phyloP scores from a whole-genome alignment of 2,113 vertebrate species.

The Arothron firmamentum region DNA sequence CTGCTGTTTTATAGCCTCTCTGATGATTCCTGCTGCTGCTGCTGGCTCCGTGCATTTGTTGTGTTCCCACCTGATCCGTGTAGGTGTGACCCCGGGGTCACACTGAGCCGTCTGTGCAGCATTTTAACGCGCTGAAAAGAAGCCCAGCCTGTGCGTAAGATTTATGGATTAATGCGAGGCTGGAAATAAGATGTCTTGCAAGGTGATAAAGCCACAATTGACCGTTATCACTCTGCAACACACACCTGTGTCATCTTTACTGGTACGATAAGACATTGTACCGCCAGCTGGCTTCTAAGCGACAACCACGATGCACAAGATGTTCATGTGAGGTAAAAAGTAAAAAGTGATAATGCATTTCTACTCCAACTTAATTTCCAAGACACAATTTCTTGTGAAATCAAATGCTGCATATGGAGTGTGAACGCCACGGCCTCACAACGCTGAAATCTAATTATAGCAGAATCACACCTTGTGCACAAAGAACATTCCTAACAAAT shows the following conservation, averaged over 20 bases:
- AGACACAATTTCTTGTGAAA: too few species aligned
- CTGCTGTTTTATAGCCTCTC: slow-evolving; percentile 39
- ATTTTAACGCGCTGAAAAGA: slow-evolving; percentile 10
- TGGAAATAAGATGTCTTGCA: neutral
- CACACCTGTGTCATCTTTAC: too few species aligned
- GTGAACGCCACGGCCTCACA: too few species aligned
- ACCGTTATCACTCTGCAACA: neutral
- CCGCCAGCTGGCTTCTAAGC: too few species aligned
- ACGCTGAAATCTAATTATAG: neutral
- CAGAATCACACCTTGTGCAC: neutral
- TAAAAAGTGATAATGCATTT: too few species aligned
- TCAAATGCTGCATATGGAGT: too few species aligned
- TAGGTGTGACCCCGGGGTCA: slow-evolving; percentile 25
- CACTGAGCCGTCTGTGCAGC: neutral
- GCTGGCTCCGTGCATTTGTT: slow-evolving; percentile 8
- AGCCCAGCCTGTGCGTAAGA: slow-evolving; percentile 6
- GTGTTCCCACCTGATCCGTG: slow-evolving; percentile 7
- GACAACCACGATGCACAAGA: too few species aligned
- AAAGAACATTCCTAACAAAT: neutral
- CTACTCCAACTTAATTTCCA: too few species aligned
- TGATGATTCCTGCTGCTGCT: slow-evolving; percentile 26
- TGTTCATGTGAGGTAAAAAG: too few species aligned
- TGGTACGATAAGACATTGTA: too few species aligned
- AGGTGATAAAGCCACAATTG: neutral
- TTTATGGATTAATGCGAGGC: slow-evolving; percentile 9